phyloP scores from a whole-genome alignment of 1,140 invertebrate genomes.

The Musca vetustissima region DNA sequence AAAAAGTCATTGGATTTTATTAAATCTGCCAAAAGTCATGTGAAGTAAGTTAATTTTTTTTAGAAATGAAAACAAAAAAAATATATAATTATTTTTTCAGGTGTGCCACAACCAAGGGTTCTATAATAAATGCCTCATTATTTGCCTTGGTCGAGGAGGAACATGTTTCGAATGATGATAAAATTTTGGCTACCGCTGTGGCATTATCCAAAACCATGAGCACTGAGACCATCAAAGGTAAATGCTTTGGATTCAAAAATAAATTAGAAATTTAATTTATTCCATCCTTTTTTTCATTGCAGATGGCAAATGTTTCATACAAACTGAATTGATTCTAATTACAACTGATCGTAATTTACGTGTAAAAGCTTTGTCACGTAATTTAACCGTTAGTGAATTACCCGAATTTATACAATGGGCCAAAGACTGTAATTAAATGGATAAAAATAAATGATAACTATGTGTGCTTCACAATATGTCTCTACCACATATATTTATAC shows the following conservation, averaged over 20 bases:
- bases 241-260: neutral
- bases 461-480: neutral
- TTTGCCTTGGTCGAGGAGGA: conserved; percentile 81
- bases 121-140: conserved; percentile 75
- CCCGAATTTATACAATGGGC: conserved; percentile 89
- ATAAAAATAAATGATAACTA: too few species aligned
- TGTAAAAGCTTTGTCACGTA: conserved; percentile 87
- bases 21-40: conserved; percentile 44
- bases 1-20: conserved; percentile 73
- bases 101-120: conserved; percentile 84
- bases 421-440: conserved; percentile 53
- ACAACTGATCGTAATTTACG: conserved; percentile 93
- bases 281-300: neutral
- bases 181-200: conserved; percentile 85
- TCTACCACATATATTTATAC: neutral
- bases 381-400: conserved; percentile 87
- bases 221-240: conserved; percentile 46
- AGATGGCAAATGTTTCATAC: conserved; percentile 53
- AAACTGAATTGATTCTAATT: conserved; percentile 82
- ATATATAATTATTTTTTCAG: too few species aligned
- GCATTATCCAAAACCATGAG: conserved; percentile 62
- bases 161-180: conserved; percentile 84
- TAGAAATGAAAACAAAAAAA: too few species aligned
- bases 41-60: conserved; percentile 52
- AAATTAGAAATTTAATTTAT: too few species aligned